A percentile compares a stretch with the other conserved stretches of the same genome.
Evolutionary conservation across 1,140 invertebrate species (phyloP).

Genomic region (Caenorhabditis remanei): DNA sequence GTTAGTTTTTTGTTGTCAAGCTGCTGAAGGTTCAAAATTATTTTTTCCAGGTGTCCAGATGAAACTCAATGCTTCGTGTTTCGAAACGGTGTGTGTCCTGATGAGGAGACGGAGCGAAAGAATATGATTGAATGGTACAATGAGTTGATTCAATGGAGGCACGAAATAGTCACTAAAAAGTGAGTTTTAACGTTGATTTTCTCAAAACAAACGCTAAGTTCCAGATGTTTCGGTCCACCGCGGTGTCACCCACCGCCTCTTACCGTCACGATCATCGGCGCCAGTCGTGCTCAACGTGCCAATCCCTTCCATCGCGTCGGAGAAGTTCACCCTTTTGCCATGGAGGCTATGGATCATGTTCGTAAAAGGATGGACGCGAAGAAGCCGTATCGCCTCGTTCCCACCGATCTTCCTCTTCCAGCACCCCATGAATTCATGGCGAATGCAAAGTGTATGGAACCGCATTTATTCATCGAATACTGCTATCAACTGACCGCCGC

Average conservation of each 20-base stretch:
- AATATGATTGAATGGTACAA: slow-evolving; percentile 13
- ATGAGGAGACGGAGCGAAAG: neutral
- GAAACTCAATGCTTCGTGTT: neutral
- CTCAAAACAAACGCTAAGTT: neutral
- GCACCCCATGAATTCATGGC: slow-evolving; percentile 41
- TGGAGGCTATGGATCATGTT: slow-evolving; percentile 41
- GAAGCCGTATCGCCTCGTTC: neutral
- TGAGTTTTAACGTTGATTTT: neutral
- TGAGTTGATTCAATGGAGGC: slow-evolving; percentile 7
- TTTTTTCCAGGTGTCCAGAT: slow-evolving; percentile 28
- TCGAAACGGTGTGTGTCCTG: neutral
- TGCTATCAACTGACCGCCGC: slow-evolving; percentile 25
- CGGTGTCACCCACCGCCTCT: slow-evolving; percentile 8
- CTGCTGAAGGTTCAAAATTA: neutral
- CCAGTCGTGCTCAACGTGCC: slow-evolving; percentile 5
- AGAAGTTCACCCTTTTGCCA: slow-evolving; percentile 27
- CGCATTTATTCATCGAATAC: slow-evolving; percentile 13
- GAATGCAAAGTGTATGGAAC: slow-evolving; percentile 40
- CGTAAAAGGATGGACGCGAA: neutral
- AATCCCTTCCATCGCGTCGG: slow-evolving; percentile 9
- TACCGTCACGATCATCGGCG: slow-evolving; percentile 16
- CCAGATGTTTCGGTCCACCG: slow-evolving; percentile 38
- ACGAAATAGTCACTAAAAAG: neutral
- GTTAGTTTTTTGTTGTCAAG: neutral
- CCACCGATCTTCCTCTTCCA: neutral